Conservation (phyloP, 2,888 invertebrate genomes). For the Perizoma flavofasciatum region DNA sequence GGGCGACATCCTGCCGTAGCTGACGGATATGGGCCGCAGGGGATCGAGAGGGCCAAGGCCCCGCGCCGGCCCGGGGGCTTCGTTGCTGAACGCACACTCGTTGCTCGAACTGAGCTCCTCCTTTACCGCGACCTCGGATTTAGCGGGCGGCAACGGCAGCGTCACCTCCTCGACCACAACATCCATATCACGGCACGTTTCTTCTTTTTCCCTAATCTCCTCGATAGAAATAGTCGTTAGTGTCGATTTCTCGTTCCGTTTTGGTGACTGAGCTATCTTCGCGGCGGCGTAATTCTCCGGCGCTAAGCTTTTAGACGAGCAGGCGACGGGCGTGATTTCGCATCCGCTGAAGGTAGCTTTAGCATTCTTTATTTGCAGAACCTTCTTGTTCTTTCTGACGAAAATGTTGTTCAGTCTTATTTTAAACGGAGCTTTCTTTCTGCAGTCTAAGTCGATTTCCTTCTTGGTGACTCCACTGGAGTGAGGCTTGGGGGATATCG, state of each 20-base stretch:
- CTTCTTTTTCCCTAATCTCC: constrained; percentile 58
- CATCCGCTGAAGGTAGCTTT: constrained; percentile 46
- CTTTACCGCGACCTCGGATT: constrained; percentile 60
- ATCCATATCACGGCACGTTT: constrained; percentile 48
- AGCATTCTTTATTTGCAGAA: constrained; percentile 74
- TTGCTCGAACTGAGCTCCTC: constrained; percentile 71
- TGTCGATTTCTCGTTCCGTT: constrained; percentile 37
- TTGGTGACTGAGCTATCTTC: constrained; percentile 16
- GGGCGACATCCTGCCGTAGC: constrained; percentile 66
- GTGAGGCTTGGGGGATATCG: constrained; percentile 58
- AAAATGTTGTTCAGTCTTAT: constrained; percentile 73
- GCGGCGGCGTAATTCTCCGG: constrained; percentile 62
- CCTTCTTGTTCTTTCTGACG: constrained; percentile 75
- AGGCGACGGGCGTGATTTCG: constrained; percentile 53
- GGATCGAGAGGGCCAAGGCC: constrained; percentile 58
- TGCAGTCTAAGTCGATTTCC: constrained; percentile 41
- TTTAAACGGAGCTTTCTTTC: constrained; percentile 53
- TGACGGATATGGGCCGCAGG: constrained; percentile 72
- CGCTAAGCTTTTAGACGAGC: constrained; percentile 57
- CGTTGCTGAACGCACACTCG: constrained; percentile 43
- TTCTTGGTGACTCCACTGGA: constrained; percentile 28
- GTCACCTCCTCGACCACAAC: constrained; percentile 64
- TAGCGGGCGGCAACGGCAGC: constrained; percentile 41
- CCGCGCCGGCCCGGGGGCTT: constrained; percentile 43
- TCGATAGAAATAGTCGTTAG: constrained; percentile 64